These are phyloP conservation scores for Mesocricetus auratus DNA, from an alignment of 2,113 vertebrate species.

Conservation along the genomic window DNA sequence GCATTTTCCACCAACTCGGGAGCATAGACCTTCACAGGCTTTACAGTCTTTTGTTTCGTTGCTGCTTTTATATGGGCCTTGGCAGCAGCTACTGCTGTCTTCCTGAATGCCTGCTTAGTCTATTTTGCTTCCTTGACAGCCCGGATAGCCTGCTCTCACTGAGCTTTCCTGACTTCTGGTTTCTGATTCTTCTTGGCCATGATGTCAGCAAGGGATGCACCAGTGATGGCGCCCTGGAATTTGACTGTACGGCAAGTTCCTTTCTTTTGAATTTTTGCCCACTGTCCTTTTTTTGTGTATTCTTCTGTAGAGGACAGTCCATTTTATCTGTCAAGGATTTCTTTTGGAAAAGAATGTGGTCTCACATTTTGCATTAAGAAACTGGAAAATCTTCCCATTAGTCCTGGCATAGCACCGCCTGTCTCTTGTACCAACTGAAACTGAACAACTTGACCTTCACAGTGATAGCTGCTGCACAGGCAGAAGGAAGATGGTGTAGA, in stretches of 20 bases:
- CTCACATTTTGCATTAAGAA: too few species aligned
- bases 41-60: constrained; percentile 97
- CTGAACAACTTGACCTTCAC: too few species aligned
- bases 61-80: constrained; percentile 95
- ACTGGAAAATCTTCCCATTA: too few species aligned
- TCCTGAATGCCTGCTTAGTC: constrained; percentile 97
- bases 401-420: too few species aligned
- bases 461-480: too few species aligned
- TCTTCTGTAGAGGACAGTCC: too few species aligned
- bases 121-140: constrained; percentile 99
- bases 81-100: constrained; percentile 91
- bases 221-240: constrained; percentile 98
- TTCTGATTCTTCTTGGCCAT: constrained; percentile 99
- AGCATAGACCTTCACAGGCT: constrained; percentile 96
- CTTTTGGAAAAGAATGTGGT: too few species aligned
- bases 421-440: too few species aligned
- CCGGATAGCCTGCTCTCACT: constrained; percentile 97
- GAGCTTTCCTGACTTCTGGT: constrained; percentile 98
- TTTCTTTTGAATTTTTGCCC: constrained; percentile 99
- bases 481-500: too few species aligned
- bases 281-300: too few species aligned
- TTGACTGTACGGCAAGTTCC: constrained; percentile 97
- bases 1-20: constrained; percentile 97
- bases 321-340: too few species aligned
- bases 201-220: constrained; percentile 97